phyloP scores from a whole-genome alignment of 1,140 invertebrate genomes.

The Drosophila tristis region DNA sequence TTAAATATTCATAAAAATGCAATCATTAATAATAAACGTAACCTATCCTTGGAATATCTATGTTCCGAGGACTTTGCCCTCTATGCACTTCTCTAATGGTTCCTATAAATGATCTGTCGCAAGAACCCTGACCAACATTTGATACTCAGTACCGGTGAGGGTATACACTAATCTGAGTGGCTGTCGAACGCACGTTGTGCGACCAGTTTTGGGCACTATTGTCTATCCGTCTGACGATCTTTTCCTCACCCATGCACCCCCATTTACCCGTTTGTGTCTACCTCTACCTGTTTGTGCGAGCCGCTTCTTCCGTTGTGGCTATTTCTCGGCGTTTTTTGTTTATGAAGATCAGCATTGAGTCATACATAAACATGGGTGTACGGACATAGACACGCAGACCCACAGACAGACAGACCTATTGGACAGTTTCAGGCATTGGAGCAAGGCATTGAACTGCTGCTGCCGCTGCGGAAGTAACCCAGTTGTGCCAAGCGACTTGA shows the following conservation, averaged over 20 bases:
- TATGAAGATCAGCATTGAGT: slow-evolving; percentile 75
- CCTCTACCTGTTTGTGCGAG: slow-evolving; percentile 24
- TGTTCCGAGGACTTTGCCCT: no score
- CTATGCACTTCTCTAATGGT: not conserved
- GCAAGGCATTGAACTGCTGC: slow-evolving; percentile 32
- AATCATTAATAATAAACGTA: no score
- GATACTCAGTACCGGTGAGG: slow-evolving; percentile 30
- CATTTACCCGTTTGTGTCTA: slow-evolving; percentile 1
- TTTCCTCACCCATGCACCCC: slow-evolving; percentile 4
- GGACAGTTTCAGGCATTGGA: slow-evolving; percentile 63
- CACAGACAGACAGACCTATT: not conserved
- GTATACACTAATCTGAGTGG: slow-evolving; percentile 48
- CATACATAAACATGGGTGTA: slow-evolving; percentile 34
- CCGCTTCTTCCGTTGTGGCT: slow-evolving; percentile 60
- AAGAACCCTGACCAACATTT: slow-evolving; percentile 23
- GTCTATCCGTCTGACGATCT: slow-evolving; percentile 34
- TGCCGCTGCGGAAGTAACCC: slow-evolving; percentile 66
- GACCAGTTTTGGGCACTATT: slow-evolving; percentile 74
- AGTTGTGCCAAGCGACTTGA: slow-evolving; percentile 57
- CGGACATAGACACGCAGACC: not conserved
- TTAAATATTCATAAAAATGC: no score
- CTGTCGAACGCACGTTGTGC: slow-evolving; percentile 57
- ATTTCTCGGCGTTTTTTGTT: slow-evolving; percentile 39
- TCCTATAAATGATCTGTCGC: slow-evolving; percentile 20
- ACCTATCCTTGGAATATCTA: no score